These are phyloP conservation scores for Macrochelys suwanniensis DNA, from an alignment of 2,797 vertebrate genomes.

Conservation along the genomic window DNA sequence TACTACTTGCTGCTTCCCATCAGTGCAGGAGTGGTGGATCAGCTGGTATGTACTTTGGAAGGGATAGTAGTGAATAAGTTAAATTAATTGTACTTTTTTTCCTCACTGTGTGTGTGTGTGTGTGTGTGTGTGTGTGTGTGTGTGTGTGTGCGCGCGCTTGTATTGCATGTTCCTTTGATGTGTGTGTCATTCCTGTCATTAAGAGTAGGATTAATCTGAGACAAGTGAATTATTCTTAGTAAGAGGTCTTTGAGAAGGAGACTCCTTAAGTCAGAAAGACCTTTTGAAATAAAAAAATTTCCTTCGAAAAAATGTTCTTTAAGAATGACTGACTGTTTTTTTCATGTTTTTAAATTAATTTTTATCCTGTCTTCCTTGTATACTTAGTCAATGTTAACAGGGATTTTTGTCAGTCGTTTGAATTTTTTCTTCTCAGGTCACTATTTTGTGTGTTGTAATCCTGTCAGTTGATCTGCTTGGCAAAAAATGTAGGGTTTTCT, in stretches of 20 bases:
- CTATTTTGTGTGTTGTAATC: neutral
- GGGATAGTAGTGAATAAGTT: neutral
- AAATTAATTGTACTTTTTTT: neutral
- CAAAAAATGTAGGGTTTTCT: neutral
- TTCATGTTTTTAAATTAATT: neutral
- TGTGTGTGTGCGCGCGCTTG: neutral
- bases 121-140: neutral
- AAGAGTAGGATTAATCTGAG: neutral
- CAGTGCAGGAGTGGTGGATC: neutral
- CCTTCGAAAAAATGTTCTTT: neutral
- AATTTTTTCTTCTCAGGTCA: neutral
- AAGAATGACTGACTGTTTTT: neutral
- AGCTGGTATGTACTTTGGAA: neutral
- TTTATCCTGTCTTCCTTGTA: neutral
- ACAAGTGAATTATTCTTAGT: neutral
- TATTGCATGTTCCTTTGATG: neutral
- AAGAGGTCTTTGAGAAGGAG: neutral
- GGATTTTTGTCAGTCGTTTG: neutral
- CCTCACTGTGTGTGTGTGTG: neutral
- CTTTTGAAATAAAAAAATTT: neutral
- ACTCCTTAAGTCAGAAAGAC: neutral
- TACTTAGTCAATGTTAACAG: neutral
- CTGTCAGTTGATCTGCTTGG: neutral
- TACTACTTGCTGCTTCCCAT: neutral
- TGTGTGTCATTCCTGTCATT: neutral